Conservation (phyloP, 2,888 invertebrate genomes). For the Biston betularia region DNA sequence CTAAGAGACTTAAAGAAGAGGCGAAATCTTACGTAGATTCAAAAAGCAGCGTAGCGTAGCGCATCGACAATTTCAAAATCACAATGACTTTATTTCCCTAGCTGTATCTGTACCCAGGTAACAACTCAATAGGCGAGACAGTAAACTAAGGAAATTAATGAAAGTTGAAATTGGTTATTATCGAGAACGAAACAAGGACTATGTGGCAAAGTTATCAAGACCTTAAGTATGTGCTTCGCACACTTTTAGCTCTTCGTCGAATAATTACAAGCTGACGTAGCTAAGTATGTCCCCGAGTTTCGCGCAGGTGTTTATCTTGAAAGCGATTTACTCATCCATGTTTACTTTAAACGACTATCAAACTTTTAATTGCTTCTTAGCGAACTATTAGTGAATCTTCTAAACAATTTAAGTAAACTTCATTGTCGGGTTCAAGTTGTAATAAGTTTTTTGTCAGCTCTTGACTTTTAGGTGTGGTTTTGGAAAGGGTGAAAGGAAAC, state of each 20-base stretch:
- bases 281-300: slow-evolving; percentile 26
- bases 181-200: too few species aligned
- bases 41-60: too few species aligned
- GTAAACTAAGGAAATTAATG: too few species aligned
- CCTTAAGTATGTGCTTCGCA: too few species aligned
- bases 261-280: slow-evolving; percentile 23
- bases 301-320: slow-evolving; percentile 39
- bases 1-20: not conserved
- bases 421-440: slow-evolving; percentile 23
- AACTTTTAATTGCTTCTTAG: slow-evolving; percentile 58
- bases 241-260: slow-evolving; percentile 1
- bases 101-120: too few species aligned
- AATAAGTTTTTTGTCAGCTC: slow-evolving; percentile 18
- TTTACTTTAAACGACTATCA: slow-evolving; percentile 41
- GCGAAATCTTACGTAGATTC: too few species aligned
- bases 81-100: too few species aligned
- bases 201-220: too few species aligned
- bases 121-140: too few species aligned
- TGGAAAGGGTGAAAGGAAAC: not conserved
- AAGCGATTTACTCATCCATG: slow-evolving; percentile 42
- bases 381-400: slow-evolving; percentile 46
- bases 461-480: slow-evolving; percentile 6
- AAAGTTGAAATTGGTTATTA: too few species aligned
- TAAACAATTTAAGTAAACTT: slow-evolving; percentile 28
- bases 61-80: too few species aligned